These are phyloP conservation scores for Loripinus fragilis DNA, from an alignment of 2,888 invertebrate genomes.

Conservation along the genomic window DNA sequence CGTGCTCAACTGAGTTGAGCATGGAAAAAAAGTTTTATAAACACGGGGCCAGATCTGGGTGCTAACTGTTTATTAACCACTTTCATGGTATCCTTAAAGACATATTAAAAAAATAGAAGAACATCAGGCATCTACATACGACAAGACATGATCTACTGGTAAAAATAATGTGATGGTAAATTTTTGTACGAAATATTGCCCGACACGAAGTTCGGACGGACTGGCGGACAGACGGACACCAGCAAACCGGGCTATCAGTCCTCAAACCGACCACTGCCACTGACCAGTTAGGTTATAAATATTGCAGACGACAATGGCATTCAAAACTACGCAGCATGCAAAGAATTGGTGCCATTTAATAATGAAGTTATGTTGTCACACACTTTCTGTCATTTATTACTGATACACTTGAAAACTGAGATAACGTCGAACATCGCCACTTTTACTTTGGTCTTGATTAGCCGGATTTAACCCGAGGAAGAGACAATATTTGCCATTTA, in stretches of 20 bases:
- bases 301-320: no score
- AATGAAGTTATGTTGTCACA: conserved; percentile 52
- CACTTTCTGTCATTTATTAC: neutral
- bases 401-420: neutral
- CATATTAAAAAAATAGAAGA: neutral
- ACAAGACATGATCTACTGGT: conserved; percentile 22
- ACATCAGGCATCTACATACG: neutral
- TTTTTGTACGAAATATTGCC: conserved; percentile 8
- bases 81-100: neutral
- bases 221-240: conserved; percentile 33
- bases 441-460: neutral
- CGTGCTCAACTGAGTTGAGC: no score
- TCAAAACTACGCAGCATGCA: conserved; percentile 39
- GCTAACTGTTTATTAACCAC: no score
- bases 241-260: conserved; percentile 23
- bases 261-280: conserved; percentile 31
- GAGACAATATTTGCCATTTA: conserved; percentile 7
- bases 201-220: conserved; percentile 23
- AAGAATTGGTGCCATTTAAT: conserved; percentile 9
- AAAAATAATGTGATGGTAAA: neutral
- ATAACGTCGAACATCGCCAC: neutral
- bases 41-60: no score
- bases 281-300: conserved; percentile 29
- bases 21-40: no score
- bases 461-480: conserved; percentile 10